Conservation (phyloP, 1,140 invertebrate species). For the Teleogryllus occipitalis region DNA sequence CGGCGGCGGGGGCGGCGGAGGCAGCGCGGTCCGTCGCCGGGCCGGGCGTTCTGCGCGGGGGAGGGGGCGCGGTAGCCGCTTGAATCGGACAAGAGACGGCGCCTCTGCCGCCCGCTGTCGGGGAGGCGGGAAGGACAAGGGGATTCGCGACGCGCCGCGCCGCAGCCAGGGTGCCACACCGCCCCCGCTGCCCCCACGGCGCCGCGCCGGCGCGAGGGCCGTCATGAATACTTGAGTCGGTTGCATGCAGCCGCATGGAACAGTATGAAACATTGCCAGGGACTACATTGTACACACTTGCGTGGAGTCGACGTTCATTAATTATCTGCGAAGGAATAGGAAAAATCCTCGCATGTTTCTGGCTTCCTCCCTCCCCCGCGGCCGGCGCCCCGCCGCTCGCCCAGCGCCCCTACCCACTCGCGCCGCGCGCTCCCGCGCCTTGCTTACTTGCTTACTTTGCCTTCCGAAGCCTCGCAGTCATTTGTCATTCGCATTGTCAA, state of each 20-base stretch:
- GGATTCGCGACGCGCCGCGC: too few relatives aligned
- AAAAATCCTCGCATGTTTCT: not conserved
- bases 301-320: slow-evolving; percentile 3
- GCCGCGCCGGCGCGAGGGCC: not conserved
- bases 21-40: not conserved
- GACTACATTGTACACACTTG: slow-evolving; percentile 4
- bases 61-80: not conserved
- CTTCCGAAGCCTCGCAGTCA: not conserved
- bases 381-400: too few relatives aligned
- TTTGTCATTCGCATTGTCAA: not conserved
- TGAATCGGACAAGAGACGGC: not conserved
- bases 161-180: not conserved
- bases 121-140: not conserved
- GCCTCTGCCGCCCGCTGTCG: too few relatives aligned
- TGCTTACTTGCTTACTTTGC: slow-evolving; percentile 4
- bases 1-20: too few relatives aligned
- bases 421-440: not conserved
- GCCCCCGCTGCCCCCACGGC: too few relatives aligned
- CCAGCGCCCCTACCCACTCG: not conserved
- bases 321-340: slow-evolving; percentile 4
- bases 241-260: slow-evolving; percentile 3
- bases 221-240: not conserved
- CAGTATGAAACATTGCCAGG: not conserved
- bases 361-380: not conserved
- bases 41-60: too few relatives aligned